These are phyloP conservation scores for Vanessa atalanta DNA, from an alignment of 1,140 invertebrate genomes.

Conservation along the genomic window DNA sequence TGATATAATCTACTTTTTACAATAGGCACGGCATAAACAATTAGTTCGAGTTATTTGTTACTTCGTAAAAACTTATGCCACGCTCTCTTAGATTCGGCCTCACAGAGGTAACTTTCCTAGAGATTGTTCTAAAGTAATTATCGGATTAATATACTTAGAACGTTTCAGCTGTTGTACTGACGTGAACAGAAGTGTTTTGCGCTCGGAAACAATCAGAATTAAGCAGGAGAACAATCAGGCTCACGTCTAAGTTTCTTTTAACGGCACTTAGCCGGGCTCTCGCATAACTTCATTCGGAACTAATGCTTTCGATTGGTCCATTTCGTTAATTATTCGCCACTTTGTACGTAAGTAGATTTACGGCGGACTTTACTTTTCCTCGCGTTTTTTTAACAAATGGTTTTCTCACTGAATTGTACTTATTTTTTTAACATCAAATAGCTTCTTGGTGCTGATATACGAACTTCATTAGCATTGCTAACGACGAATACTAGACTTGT, in stretches of 20 bases:
- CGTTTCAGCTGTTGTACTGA: conserved; percentile 65
- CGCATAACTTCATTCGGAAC: conserved; percentile 76
- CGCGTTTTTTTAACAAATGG: conserved; percentile 56
- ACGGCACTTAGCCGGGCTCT: conserved; percentile 72
- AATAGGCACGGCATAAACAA: conserved; percentile 58
- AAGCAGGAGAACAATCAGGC: conserved; percentile 75
- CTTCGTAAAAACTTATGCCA: conserved; percentile 63
- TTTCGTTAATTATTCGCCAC: conserved; percentile 80
- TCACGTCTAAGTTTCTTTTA: conserved; percentile 80
- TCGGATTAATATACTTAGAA: conserved; percentile 77
- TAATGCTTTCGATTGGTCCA: conserved; percentile 79
- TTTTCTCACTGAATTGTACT: conserved; percentile 32
- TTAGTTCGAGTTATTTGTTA: conserved; percentile 60
- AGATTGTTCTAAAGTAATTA: conserved; percentile 80
- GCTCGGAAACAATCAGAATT: conserved; percentile 78
- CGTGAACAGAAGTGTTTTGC: conserved; percentile 72
- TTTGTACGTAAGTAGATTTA: conserved; percentile 80
- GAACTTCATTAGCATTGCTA: conserved; percentile 34
- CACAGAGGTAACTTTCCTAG: conserved; percentile 66
- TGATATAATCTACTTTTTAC: background rate
- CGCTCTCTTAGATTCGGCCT: conserved; percentile 55
- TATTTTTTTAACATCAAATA: conserved; percentile 36
- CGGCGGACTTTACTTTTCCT: conserved; percentile 64
- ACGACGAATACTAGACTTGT: conserved; percentile 11
- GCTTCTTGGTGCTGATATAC: conserved; percentile 25